These are phyloP conservation scores for Marisa cornuarietis DNA, from an alignment of 1,140 invertebrate species.

Conservation along the genomic window DNA sequence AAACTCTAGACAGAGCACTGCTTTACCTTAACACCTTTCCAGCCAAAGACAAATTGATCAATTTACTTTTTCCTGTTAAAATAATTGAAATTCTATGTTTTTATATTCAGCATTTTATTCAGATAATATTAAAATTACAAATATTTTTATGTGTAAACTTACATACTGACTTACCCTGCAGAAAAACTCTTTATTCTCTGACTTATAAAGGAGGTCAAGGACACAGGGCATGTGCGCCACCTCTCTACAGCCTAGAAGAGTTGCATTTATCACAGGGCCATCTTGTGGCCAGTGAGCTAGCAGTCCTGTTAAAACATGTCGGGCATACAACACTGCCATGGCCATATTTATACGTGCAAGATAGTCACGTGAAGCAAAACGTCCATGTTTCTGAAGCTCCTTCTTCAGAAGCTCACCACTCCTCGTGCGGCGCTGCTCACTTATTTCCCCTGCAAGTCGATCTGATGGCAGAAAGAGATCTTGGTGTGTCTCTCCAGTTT, in stretches of 20 bases:
- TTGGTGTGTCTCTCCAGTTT: constrained; percentile 48
- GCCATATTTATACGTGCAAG: constrained; percentile 52
- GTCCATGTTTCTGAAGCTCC: constrained; percentile 59
- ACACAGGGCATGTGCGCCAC: constrained; percentile 60
- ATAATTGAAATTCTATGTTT: too few species aligned
- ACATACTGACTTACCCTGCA: constrained; percentile 45
- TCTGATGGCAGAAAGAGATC: constrained; percentile 55
- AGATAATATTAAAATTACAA: neutral
- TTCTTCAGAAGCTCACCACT: constrained; percentile 58
- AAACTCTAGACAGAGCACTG: too few species aligned
- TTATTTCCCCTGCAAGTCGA: constrained; percentile 49
- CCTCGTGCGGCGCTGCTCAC: constrained; percentile 53
- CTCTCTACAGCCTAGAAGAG: constrained; percentile 58
- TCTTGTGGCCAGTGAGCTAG: constrained; percentile 59
- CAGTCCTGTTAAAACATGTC: constrained; percentile 57
- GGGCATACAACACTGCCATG: constrained; percentile 58
- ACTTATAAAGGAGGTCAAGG: constrained; percentile 60
- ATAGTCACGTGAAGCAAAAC: constrained; percentile 51
- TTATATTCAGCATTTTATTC: too few species aligned
- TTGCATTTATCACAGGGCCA: constrained; percentile 56
- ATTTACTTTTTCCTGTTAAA: too few species aligned
- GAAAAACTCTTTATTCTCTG: constrained; percentile 53
- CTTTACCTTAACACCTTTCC: too few species aligned
- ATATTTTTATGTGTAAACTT: too few species aligned
- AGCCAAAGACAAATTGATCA: too few species aligned